A percentile compares a stretch with the other conserved stretches of the same genome.
Conservation (phyloP, 1,140 invertebrate genomes). For the silkworm (Bombyx mori) region ASM3026992v2 NC_085130.1:16101501-16102000, state of each 20-base stretch:
- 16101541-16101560: constrained; percentile 35
- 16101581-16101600: constrained; percentile 53
- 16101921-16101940: constrained; percentile 71
- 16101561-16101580: constrained; percentile 49
- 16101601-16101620: constrained; percentile 63
- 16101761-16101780: constrained; percentile 52
- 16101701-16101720: constrained; percentile 50
- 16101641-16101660: constrained; percentile 61
- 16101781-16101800: constrained; percentile 68
- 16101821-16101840: constrained; percentile 67
- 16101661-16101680: constrained; percentile 45
- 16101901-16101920: constrained; percentile 77
- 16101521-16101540: constrained; percentile 7
- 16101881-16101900: constrained; percentile 76
- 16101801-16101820: constrained; percentile 73
- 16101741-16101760: constrained; percentile 33
- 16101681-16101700: constrained; percentile 59
- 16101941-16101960: constrained; percentile 21
- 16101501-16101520: neutral
- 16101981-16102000: too few species aligned
- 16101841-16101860: constrained; percentile 78
- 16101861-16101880: constrained; percentile 74
- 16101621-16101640: constrained; percentile 70
- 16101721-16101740: constrained; percentile 31
- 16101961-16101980: neutral